Base-by-base conservation (phyloP, 1,140 invertebrate genomes). In the Lutraria rhynchaena region DNA sequence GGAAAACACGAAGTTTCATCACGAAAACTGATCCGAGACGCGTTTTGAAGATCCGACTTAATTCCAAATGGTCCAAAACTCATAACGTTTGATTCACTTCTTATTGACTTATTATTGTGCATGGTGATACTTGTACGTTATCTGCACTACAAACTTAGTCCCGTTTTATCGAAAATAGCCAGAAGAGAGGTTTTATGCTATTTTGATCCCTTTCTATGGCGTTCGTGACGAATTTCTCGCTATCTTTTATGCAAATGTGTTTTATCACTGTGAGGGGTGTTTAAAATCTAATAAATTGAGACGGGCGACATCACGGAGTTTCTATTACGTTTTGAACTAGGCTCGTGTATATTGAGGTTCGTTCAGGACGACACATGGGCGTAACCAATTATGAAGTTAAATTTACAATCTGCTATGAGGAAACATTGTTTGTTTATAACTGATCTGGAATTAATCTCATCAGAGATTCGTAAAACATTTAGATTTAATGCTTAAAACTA, bases 91-190 rank as follows among this genome's bases (percentile, higher is more conserved):
- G 76, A 80, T 80, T 65, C 76, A 80, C 76, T 80, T 60, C 44
- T 70, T 70, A 80, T 80, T 80, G 70, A 80, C 76, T 80, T 80
- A 33, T 80, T 80, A 80, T 80, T 80, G 76, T 80, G 67, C 75
- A 24, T 46, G 76, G 70, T 80, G 76, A 70, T 51, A 65, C 46
- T 44, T 9, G 31, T 31, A 37, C 55, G 29, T 70, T 80, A 80
- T 80, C 76, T 80, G 60, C 19, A 63, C 57, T 80, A 57, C 46
- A 80, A 80, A 80, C 76, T 80, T 60, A 63, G 63, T 58, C 76
- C 76, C 51, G 44, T 80, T 80, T 67, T 70, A 80, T 80, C 76
- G 76, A 80, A 80, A 80, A 80, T 80, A 53, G 65, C 46, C 61
- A 70, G 51, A 70, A 69, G 61, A 51, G 76, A 24, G 11, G 65